Conservation (phyloP, 2,888 invertebrate genomes). For the Drosophila trichaetosa region DNA sequence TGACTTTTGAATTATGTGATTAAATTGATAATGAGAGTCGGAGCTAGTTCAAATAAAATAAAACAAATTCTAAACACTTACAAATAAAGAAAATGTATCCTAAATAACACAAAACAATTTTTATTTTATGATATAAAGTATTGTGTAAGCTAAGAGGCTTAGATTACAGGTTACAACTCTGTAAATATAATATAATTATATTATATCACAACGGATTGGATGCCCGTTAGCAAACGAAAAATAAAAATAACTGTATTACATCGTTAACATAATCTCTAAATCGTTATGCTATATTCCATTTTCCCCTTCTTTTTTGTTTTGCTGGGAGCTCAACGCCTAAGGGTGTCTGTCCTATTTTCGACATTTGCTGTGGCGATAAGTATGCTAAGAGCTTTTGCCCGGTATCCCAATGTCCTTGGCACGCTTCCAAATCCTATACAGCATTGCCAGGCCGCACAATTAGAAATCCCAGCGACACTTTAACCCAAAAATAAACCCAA, state of each 20-base stretch:
- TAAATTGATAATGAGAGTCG: not conserved
- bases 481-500: constrained; percentile 58
- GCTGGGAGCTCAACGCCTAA: constrained; percentile 29
- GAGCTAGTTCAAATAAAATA: not conserved
- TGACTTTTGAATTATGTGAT: not conserved
- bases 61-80: not conserved
- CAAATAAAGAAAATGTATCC: not conserved
- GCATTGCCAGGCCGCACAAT: constrained; percentile 48
- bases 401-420: constrained; percentile 47
- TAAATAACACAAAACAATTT: not conserved
- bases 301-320: constrained; percentile 3
- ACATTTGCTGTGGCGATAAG: constrained; percentile 48
- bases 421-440: constrained; percentile 45
- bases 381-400: constrained; percentile 49
- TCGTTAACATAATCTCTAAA: constrained; percentile 40
- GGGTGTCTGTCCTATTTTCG: constrained; percentile 41
- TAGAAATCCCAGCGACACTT: constrained; percentile 57
- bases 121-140: not conserved
- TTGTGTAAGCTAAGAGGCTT: not conserved
- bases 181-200: not conserved
- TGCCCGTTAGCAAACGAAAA: not conserved
- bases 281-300: constrained; percentile 15
- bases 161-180: too few relatives aligned
- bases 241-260: not conserved
- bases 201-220: not conserved